These are phyloP conservation scores for Pseudomyrmex flavicornis DNA, from an alignment of 1,140 invertebrate genomes.

Conservation along the genomic window DNA sequence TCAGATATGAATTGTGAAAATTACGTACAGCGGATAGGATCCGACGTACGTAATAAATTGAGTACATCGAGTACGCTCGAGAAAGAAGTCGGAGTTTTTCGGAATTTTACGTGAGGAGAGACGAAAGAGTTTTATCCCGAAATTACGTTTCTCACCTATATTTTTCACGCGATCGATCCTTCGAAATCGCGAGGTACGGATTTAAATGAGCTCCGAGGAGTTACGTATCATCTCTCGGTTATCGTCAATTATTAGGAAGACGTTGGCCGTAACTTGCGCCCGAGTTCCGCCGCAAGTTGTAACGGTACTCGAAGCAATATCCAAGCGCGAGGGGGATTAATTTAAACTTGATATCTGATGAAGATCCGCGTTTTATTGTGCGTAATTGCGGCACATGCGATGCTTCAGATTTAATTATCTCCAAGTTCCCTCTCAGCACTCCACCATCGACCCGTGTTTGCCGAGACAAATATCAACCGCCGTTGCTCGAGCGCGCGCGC, in stretches of 20 bases:
- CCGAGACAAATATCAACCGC: constrained; percentile 21
- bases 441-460: not conserved
- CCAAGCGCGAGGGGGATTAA: not conserved
- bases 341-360: constrained; percentile 8
- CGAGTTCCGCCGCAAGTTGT: not conserved
- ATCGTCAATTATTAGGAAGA: too few relatives aligned
- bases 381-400: constrained; percentile 15
- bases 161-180: too few relatives aligned
- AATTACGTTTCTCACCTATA: too few relatives aligned
- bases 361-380: constrained; percentile 12
- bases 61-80: not conserved
- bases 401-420: constrained; percentile 28
- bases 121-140: too few relatives aligned
- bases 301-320: not conserved
- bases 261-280: too few relatives aligned
- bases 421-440: not conserved
- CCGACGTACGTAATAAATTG: not conserved
- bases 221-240: too few relatives aligned
- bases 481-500: not conserved
- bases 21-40: not conserved
- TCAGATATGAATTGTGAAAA: constrained; percentile 13
- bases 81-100: too few relatives aligned
- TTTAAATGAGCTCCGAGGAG: too few relatives aligned
- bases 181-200: too few relatives aligned
- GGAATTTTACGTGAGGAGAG: too few relatives aligned